phyloP scores from a whole-genome alignment of 1,140 invertebrate genomes.

The Hormaphis cornu region DNA sequence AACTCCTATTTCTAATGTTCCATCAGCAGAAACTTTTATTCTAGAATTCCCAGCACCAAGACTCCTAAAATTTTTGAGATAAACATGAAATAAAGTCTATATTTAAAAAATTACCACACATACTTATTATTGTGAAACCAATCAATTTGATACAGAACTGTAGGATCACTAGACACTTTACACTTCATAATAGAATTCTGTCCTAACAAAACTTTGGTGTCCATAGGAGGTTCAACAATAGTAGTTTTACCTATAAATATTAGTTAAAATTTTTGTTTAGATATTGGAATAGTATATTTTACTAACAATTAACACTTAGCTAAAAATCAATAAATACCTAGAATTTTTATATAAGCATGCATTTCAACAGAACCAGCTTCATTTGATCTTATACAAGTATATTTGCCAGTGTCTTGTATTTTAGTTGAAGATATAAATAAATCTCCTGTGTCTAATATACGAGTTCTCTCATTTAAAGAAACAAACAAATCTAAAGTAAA shows the following conservation, averaged over 20 bases:
- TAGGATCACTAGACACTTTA: slow-evolving; percentile 83
- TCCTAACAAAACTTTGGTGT: slow-evolving; percentile 77
- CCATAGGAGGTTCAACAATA: slow-evolving; percentile 82
- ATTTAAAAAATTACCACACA: slow-evolving; percentile 39
- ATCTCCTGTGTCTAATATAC: slow-evolving; percentile 64
- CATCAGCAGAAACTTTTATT: slow-evolving; percentile 62
- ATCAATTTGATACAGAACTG: slow-evolving; percentile 77
- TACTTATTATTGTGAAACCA: slow-evolving; percentile 85
- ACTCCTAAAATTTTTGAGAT: slow-evolving; percentile 30
- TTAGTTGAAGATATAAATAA: slow-evolving; percentile 77
- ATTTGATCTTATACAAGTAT: slow-evolving; percentile 79
- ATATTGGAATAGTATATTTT: no score
- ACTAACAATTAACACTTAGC: no score
- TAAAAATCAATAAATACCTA: slow-evolving; percentile 63
- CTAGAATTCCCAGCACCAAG: slow-evolving; percentile 47
- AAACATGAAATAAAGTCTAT: background rate
- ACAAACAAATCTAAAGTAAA: slow-evolving; percentile 33
- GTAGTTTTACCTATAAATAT: slow-evolving; percentile 70
- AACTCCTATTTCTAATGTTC: slow-evolving; percentile 67
- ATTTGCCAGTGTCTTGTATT: slow-evolving; percentile 72
- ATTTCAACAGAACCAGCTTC: slow-evolving; percentile 75
- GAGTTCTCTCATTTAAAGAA: background rate
- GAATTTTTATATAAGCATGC: slow-evolving; percentile 67
- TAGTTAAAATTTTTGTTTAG: no score
- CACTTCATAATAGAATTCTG: slow-evolving; percentile 84